Conservation (phyloP, 2,797 vertebrate species). For the Capromys pilorides region DNA sequence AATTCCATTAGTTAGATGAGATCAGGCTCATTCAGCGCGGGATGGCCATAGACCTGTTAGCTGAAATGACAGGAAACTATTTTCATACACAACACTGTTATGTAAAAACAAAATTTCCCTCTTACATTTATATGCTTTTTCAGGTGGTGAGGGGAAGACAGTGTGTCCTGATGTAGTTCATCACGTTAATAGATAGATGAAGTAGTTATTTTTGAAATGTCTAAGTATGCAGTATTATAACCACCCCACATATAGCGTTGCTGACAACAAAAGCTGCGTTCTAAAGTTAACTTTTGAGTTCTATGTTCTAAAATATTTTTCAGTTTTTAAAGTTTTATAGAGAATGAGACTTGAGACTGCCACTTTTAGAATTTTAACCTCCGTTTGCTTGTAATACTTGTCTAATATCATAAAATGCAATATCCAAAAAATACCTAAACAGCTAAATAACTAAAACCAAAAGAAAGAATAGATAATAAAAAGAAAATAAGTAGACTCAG, state of each 20-base stretch:
- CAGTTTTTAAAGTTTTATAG: conserved; percentile 43
- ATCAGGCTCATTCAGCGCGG: no score
- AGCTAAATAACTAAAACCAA: not conserved
- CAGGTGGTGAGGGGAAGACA: not conserved
- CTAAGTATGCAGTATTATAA: conserved; percentile 11
- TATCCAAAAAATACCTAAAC: not conserved
- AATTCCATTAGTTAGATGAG: no score
- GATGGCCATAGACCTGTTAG: no score
- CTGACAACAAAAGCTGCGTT: conserved; percentile 26
- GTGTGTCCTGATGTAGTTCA: not conserved
- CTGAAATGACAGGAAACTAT: no score
- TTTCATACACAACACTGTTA: not conserved
- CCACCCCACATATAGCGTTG: conserved; percentile 11
- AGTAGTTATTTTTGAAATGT: conserved; percentile 15
- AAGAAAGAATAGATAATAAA: not conserved
- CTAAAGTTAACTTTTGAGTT: conserved; percentile 27
- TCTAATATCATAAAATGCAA: conserved; percentile 18
- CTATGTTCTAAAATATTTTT: conserved; percentile 29
- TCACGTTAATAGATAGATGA: conserved; percentile 6
- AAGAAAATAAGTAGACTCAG: not conserved
- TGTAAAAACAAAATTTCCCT: not conserved
- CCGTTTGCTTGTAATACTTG: not conserved
- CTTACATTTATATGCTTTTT: not conserved
- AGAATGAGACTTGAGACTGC: not conserved
- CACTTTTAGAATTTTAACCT: conserved; percentile 41